These are phyloP conservation scores for Apaloderma vittatum DNA, from an alignment of 2,113 vertebrate species.

Conservation along the genomic window DNA sequence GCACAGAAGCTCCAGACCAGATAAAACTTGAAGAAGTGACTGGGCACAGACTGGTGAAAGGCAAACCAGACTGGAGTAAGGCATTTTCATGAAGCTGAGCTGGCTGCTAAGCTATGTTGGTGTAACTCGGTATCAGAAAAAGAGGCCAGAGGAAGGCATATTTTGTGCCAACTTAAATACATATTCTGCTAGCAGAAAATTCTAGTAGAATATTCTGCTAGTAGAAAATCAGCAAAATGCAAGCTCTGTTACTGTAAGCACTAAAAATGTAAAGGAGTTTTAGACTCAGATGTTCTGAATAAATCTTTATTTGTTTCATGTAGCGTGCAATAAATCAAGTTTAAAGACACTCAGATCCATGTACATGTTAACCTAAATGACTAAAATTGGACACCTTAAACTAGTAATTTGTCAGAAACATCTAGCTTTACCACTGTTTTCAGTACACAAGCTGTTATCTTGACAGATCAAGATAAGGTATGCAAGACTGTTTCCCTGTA, in stretches of 20 bases:
- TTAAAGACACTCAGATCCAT: not conserved
- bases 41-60: not conserved
- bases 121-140: not conserved
- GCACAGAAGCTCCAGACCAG: not conserved
- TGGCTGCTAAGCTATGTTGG: not conserved
- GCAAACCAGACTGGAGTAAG: not conserved
- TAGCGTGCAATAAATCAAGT: not conserved
- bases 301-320: not conserved
- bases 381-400: not conserved
- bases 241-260: not conserved
- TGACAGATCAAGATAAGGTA: not conserved
- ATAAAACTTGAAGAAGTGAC: not conserved
- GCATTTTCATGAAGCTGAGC: not conserved
- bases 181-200: not conserved
- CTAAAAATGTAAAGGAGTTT: not conserved
- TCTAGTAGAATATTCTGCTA: not conserved
- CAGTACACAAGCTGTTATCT: not conserved
- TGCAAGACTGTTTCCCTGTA: not conserved
- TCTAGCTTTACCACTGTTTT: not conserved
- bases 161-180: not conserved
- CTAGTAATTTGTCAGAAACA: not conserved
- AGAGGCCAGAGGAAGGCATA: not conserved
- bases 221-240: not conserved
- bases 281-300: not conserved
- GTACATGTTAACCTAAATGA: not conserved